Evolutionary conservation across 1,140 invertebrate species (phyloP).

Genomic region (Heliothis virescens): DNA sequence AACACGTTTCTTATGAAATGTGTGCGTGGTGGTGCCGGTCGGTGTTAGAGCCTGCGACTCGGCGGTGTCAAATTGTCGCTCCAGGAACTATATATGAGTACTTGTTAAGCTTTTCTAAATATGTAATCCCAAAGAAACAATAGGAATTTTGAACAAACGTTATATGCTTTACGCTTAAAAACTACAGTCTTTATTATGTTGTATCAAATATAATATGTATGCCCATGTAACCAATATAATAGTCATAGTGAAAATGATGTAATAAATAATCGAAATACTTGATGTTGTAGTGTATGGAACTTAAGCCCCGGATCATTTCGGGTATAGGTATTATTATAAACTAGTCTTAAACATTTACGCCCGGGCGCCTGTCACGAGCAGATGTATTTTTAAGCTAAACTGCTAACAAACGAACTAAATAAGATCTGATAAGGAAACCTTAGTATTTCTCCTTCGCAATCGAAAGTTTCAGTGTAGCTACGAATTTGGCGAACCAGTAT

Average conservation of each 20-base stretch:
- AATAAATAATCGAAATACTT: conserved; percentile 71
- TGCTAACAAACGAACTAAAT: conserved; percentile 43
- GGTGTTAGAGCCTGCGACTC: not conserved
- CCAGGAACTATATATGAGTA: conserved; percentile 34
- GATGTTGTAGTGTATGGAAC: conserved; percentile 75
- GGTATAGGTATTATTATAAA: conserved; percentile 72
- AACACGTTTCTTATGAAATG: not conserved
- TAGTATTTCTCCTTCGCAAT: conserved; percentile 38
- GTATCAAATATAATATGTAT: conserved; percentile 63
- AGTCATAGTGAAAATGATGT: conserved; percentile 69
- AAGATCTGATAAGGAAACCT: conserved; percentile 52
- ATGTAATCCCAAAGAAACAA: conserved; percentile 71
- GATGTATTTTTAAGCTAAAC: conserved; percentile 53
- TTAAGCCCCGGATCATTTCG: conserved; percentile 64
- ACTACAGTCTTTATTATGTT: conserved; percentile 65
- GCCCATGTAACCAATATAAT: conserved; percentile 69
- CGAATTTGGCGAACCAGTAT: conserved; percentile 65
- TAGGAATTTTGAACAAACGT: conserved; percentile 83
- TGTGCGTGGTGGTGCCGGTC: conserved; percentile 3
- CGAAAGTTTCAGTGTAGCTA: conserved; percentile 51
- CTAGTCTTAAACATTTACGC: conserved; percentile 69
- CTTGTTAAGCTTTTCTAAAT: conserved; percentile 45
- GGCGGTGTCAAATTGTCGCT: conserved; percentile 47
- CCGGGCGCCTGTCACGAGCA: conserved; percentile 53
- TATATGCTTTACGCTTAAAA: conserved; percentile 74